phyloP scores from a whole-genome alignment of 1,140 invertebrate species.

The Leptoteleia sp. region DNA sequence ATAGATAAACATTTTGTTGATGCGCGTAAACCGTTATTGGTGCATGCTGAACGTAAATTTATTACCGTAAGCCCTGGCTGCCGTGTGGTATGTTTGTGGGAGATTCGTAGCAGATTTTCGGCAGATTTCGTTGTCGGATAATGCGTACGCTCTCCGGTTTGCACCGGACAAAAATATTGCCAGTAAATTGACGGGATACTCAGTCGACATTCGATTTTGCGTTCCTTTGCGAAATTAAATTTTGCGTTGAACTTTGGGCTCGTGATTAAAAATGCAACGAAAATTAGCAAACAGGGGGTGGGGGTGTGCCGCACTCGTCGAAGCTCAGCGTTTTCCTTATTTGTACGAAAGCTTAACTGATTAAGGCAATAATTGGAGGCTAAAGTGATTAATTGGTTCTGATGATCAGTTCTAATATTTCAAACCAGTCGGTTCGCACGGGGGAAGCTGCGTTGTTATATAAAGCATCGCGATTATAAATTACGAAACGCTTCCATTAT shows the following conservation, averaged over 20 bases:
- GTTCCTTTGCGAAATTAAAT: background rate
- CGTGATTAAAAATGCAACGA: too few species aligned
- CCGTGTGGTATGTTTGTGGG: slow-evolving; percentile 44
- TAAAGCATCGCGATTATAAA: too few species aligned
- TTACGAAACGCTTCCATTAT: too few species aligned
- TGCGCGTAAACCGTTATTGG: slow-evolving; percentile 25
- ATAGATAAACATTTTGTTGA: slow-evolving; percentile 34
- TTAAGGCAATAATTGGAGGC: background rate
- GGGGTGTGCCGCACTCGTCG: too few species aligned
- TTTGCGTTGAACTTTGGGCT: background rate
- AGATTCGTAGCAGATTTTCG: slow-evolving; percentile 55
- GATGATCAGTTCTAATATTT: too few species aligned
- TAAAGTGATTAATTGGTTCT: slow-evolving; percentile 17
- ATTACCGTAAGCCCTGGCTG: slow-evolving; percentile 44
- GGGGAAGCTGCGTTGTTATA: too few species aligned
- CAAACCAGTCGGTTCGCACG: too few species aligned
- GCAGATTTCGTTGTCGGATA: slow-evolving; percentile 38
- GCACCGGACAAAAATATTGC: slow-evolving; percentile 22
- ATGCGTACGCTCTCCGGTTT: slow-evolving; percentile 25
- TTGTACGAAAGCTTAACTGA: too few species aligned
- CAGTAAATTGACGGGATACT: slow-evolving; percentile 7
- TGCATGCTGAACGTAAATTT: slow-evolving; percentile 45
- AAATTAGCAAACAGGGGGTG: too few species aligned
- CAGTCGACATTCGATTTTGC: background rate
- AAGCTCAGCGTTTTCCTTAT: too few species aligned